Evolutionary conservation across 2,113 vertebrate genomes (phyloP).

Genomic region (Dasyprocta punctata): DNA sequence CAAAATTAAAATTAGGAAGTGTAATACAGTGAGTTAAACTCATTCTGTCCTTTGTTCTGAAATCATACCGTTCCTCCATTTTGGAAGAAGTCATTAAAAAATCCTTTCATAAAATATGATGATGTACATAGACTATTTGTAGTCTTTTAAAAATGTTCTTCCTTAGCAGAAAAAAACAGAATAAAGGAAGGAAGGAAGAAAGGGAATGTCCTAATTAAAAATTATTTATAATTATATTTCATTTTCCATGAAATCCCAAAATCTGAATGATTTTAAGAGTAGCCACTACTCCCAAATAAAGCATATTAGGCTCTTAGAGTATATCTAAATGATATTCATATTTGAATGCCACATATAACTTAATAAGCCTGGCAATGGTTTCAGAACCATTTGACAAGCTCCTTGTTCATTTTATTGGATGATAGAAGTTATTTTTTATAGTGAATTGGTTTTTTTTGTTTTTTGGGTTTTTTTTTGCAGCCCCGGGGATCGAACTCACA

Average conservation of each 20-base stretch:
- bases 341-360: not conserved
- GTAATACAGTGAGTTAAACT: not conserved
- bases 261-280: not conserved
- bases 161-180: not conserved
- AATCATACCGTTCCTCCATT: not conserved
- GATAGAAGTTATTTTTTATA: not conserved
- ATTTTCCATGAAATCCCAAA: not conserved
- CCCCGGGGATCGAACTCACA: too few species aligned
- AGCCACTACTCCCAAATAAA: not conserved
- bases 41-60: not conserved
- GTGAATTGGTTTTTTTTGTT: too few species aligned
- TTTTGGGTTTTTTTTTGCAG: too few species aligned
- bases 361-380: not conserved
- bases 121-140: not conserved
- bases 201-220: not conserved
- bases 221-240: not conserved
- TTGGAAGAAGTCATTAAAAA: conserved; percentile 1
- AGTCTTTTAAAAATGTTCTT: not conserved
- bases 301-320: not conserved
- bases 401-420: not conserved
- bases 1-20: not conserved
- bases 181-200: not conserved
- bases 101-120: not conserved
- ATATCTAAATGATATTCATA: not conserved
- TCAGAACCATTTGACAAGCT: not conserved